Conservation (phyloP, 2,113 vertebrate species). For the Nettapus auritus region DNA sequence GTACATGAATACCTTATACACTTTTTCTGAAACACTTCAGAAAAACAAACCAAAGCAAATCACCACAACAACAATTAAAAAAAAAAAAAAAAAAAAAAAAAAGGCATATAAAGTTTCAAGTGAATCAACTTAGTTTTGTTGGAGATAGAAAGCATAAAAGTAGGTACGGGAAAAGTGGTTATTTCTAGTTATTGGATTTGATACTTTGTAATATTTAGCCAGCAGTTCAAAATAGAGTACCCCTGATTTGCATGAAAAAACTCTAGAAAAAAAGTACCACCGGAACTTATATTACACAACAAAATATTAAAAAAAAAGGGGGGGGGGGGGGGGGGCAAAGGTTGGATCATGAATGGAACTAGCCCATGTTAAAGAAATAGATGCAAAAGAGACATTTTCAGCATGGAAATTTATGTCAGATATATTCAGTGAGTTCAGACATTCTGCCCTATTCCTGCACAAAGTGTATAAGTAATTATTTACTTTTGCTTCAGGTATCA, state of each 20-base stretch:
- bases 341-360: background rate
- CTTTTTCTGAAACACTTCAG: background rate
- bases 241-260: background rate
- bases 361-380: background rate
- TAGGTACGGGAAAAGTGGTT: background rate
- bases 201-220: background rate
- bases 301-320: background rate
- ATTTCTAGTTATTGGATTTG: background rate
- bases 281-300: background rate
- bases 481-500: conserved; percentile 43
- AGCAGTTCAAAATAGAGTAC: background rate
- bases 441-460: background rate
- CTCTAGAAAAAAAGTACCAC: background rate
- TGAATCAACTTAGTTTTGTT: background rate
- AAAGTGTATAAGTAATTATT: conserved; percentile 42
- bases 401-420: conserved; percentile 1
- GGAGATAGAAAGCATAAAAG: background rate
- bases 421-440: background rate
- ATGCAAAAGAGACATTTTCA: conserved; percentile 53
- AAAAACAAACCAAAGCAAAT: background rate
- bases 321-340: too few relatives aligned
- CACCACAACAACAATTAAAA: background rate
- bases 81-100: too few relatives aligned
- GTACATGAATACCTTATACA: background rate
- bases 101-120: background rate